Conservation (phyloP, 1,140 invertebrate genomes). For the Pristionchus pacificus region DNA sequence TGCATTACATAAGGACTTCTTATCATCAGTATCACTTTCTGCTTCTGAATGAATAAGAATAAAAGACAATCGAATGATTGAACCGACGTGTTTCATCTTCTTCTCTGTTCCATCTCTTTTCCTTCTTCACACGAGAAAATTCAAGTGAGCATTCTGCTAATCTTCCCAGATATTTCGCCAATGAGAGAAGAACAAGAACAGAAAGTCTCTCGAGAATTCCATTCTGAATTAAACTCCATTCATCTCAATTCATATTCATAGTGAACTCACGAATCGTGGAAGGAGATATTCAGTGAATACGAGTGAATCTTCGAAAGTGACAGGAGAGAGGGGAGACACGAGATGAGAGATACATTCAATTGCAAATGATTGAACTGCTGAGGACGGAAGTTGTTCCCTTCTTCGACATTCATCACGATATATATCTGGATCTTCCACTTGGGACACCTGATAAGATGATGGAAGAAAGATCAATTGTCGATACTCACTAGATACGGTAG, state of each 20-base stretch:
- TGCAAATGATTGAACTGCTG: slow-evolving; percentile 50
- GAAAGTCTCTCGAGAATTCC: slow-evolving; percentile 5
- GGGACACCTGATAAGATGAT: slow-evolving; percentile 1
- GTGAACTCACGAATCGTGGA: slow-evolving; percentile 38
- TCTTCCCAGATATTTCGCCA: slow-evolving; percentile 7
- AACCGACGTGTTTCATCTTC: background rate
- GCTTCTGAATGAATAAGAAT: slow-evolving; percentile 2
- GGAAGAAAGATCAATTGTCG: slow-evolving; percentile 13
- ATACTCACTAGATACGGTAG: slow-evolving; percentile 46
- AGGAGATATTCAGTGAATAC: slow-evolving; percentile 54
- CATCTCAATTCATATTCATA: slow-evolving; percentile 11
- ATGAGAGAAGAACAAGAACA: slow-evolving; percentile 10
- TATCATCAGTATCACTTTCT: background rate
- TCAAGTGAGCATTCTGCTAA: background rate
- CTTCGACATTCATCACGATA: background rate
- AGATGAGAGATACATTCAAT: slow-evolving; percentile 43
- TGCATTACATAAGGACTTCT: background rate
- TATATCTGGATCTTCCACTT: background rate
- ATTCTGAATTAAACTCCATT: slow-evolving; percentile 10
- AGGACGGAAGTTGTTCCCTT: too few species aligned
- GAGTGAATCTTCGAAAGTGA: slow-evolving; percentile 51
- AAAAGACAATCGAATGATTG: slow-evolving; percentile 6
- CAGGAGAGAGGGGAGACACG: slow-evolving; percentile 30
- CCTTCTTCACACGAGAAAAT: background rate
- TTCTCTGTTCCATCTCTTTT: background rate